Evolutionary conservation across 1,140 invertebrate genomes (phyloP).

Genomic region (Uloborus diversus): DNA sequence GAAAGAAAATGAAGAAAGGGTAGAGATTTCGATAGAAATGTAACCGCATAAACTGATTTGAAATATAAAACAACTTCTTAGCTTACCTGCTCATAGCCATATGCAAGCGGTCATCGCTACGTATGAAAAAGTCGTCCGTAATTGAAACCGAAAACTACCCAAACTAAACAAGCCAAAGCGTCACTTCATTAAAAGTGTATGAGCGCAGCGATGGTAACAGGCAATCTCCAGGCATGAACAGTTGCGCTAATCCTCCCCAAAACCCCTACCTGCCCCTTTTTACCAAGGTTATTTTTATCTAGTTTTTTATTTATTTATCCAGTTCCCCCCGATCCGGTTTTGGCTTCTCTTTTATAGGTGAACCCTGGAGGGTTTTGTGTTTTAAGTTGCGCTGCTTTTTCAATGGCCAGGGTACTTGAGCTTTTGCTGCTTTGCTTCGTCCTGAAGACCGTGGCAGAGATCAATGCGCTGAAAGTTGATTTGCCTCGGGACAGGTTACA

Average conservation of each 20-base stretch:
- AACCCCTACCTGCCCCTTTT: slow-evolving; percentile 21
- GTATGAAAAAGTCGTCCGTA: no score
- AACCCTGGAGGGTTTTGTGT: slow-evolving; percentile 8
- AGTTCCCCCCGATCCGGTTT: slow-evolving; percentile 30
- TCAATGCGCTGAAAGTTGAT: slow-evolving; percentile 43
- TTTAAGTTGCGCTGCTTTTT: slow-evolving; percentile 28
- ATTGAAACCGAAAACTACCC: neutral
- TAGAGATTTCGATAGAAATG: no score
- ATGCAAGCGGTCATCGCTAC: no score
- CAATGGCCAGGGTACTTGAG: neutral
- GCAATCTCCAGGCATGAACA: neutral
- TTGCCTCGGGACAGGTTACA: slow-evolving; percentile 5
- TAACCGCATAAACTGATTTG: no score
- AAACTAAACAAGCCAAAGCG: slow-evolving; percentile 13
- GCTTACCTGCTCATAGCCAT: neutral
- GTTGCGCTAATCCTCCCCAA: slow-evolving; percentile 18
- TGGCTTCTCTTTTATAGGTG: slow-evolving; percentile 40
- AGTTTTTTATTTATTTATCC: slow-evolving; percentile 25
- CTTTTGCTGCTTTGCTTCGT: slow-evolving; percentile 27
- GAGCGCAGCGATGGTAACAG: slow-evolving; percentile 3
- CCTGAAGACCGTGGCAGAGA: neutral
- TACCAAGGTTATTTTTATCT: slow-evolving; percentile 45
- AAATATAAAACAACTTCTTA: no score
- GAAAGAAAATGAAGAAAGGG: no score
- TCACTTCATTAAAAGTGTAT: slow-evolving; percentile 34